Evolutionary conservation across 2,797 vertebrate genomes (phyloP).

Genomic region (Mionectes olivaceus): DNA sequence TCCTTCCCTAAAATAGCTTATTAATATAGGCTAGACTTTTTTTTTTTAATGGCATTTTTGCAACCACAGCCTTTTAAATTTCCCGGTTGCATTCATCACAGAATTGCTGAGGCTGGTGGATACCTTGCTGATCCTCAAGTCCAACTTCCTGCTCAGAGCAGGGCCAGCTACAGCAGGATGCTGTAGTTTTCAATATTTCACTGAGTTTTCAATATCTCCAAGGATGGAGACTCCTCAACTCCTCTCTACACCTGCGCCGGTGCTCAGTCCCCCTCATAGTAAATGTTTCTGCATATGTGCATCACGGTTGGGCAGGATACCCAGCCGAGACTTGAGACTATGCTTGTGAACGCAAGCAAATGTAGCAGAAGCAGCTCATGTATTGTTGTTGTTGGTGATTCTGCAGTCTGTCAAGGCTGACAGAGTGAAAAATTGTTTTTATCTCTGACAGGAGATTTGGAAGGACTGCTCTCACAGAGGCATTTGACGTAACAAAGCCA

Average conservation of each 20-base stretch:
- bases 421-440: constrained; percentile 3
- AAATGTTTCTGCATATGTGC: background rate
- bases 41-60: background rate
- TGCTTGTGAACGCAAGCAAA: background rate
- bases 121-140: background rate
- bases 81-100: background rate
- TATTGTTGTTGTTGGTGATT: background rate
- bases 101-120: background rate
- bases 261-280: background rate
- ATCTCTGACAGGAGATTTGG: background rate
- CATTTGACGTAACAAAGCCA: background rate
- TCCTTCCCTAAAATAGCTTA: background rate
- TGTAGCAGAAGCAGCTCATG: background rate
- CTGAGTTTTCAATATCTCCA: background rate
- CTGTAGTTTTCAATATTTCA: background rate
- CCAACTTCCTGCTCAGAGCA: background rate
- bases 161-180: background rate
- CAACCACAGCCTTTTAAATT: background rate
- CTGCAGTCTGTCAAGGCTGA: background rate
- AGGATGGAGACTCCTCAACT: background rate
- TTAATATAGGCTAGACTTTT: background rate
- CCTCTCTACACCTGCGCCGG: background rate
- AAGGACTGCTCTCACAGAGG: background rate
- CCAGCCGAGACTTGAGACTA: background rate
- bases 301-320: accelerated